phyloP scores from a whole-genome alignment of 2,113 vertebrate genomes.

The Salvelinus sp. region DNA sequence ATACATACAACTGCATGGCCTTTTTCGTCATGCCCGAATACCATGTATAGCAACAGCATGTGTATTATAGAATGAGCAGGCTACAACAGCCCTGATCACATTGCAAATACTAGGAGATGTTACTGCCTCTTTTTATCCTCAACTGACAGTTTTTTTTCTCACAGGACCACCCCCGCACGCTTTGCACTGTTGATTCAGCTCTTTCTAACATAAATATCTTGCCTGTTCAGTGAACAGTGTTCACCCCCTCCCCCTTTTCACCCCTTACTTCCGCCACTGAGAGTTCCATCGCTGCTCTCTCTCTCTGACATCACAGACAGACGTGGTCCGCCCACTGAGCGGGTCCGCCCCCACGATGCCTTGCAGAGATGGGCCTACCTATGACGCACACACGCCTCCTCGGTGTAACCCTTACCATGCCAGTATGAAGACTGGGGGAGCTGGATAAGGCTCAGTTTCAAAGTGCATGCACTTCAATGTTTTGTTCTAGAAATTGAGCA shows the following conservation, averaged over 20 bases:
- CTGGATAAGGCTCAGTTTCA: background rate
- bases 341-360: constrained; percentile 43
- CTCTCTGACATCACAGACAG: constrained; percentile 57
- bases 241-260: constrained; percentile 6
- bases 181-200: background rate
- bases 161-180: constrained; percentile 37
- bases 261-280: constrained; percentile 56
- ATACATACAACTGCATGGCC: too few species aligned
- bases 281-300: constrained; percentile 11
- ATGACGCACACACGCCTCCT: constrained; percentile 56
- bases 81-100: too few species aligned
- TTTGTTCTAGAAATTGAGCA: too few species aligned
- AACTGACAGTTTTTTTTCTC: constrained; percentile 9
- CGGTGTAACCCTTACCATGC: constrained; percentile 50
- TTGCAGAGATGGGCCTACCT: constrained; percentile 55
- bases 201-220: background rate
- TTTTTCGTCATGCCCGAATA: too few species aligned
- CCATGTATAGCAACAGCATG: too few species aligned
- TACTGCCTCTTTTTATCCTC: too few species aligned
- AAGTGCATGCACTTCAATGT: background rate
- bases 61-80: too few species aligned
- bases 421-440: background rate
- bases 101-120: too few species aligned
- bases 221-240: background rate
- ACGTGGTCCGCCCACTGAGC: constrained; percentile 47